These are phyloP conservation scores for Drosophila ohnishii DNA, from an alignment of 1,140 invertebrate species.

Conservation along the genomic window DNA sequence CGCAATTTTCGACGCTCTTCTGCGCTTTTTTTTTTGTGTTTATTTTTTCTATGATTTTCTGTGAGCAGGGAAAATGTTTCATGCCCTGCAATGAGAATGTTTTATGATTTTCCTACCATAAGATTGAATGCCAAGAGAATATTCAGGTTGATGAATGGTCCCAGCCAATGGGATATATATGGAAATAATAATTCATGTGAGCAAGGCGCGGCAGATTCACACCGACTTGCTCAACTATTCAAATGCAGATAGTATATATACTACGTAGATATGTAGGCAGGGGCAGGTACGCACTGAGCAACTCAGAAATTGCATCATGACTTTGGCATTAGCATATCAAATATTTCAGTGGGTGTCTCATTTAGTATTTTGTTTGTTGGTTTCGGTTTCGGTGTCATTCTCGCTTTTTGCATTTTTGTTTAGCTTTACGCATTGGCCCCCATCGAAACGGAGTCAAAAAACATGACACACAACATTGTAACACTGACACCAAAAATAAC, in stretches of 20 bases:
- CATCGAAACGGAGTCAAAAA: constrained; percentile 22
- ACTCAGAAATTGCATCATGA: constrained; percentile 46
- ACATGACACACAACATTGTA: constrained; percentile 58
- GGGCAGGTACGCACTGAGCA: constrained; percentile 32
- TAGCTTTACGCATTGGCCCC: constrained; percentile 43
- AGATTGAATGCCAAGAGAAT: constrained; percentile 34
- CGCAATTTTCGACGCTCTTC: constrained; percentile 45
- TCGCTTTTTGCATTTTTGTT: background rate
- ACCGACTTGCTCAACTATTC: constrained; percentile 27
- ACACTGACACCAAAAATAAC: constrained; percentile 68
- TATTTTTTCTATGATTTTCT: constrained; percentile 1
- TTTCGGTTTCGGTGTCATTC: constrained; percentile 3
- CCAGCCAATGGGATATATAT: background rate
- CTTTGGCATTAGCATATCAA: constrained; percentile 59
- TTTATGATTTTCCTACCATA: constrained; percentile 18
- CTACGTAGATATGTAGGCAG: background rate
- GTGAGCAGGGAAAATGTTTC: constrained; percentile 9
- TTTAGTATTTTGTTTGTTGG: constrained; percentile 19
- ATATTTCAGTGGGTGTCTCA: constrained; percentile 45
- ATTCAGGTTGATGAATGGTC: constrained; percentile 32
- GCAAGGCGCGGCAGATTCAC: constrained; percentile 13
- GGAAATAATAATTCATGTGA: constrained; percentile 13
- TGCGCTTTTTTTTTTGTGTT: background rate
- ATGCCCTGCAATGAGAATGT: constrained; percentile 18
- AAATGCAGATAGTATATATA: constrained; percentile 5